Percentiles rank a stretch among this genome's conserved stretches.
Evolutionary conservation across 53 echinoderm and acorn worm genomes (phyloP).

Genomic region (Hippasteria phrygiana): DNA sequence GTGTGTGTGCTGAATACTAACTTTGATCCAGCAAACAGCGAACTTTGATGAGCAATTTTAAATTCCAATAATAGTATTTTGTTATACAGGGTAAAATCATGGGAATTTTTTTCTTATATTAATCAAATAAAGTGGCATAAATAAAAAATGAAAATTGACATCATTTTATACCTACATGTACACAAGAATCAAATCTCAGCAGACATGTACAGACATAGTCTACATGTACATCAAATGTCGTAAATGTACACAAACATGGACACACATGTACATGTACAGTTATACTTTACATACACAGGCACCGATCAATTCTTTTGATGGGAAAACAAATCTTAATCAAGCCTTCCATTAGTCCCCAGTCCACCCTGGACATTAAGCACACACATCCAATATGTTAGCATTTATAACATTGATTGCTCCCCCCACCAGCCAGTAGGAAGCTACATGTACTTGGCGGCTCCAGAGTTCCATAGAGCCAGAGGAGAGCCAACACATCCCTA

Average conservation of each 20-base stretch:
- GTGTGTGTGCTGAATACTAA: no score
- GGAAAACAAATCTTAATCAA: constrained; percentile 4
- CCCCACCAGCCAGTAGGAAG: not conserved
- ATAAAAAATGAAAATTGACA: no score
- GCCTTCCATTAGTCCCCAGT: constrained; percentile 17
- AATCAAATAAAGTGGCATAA: no score
- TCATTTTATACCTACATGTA: not conserved
- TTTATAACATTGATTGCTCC: not conserved
- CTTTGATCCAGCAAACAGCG: no score
- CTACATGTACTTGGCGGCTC: not conserved
- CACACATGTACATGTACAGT: not conserved
- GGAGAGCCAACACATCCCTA: no score
- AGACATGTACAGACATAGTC: not conserved
- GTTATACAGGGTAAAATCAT: no score
- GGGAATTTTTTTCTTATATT: no score
- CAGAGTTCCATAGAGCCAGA: no score
- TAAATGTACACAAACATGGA: not conserved
- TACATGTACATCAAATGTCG: not conserved
- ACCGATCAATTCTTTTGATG: not conserved
- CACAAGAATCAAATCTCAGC: not conserved
- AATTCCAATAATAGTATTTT: no score
- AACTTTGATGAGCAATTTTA: no score
- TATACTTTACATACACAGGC: not conserved
- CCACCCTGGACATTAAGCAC: constrained; percentile 21
- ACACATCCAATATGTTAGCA: constrained; percentile 36